Conservation (phyloP, 2,797 vertebrate genomes). For the Neosilurus hyrtlii region DNA sequence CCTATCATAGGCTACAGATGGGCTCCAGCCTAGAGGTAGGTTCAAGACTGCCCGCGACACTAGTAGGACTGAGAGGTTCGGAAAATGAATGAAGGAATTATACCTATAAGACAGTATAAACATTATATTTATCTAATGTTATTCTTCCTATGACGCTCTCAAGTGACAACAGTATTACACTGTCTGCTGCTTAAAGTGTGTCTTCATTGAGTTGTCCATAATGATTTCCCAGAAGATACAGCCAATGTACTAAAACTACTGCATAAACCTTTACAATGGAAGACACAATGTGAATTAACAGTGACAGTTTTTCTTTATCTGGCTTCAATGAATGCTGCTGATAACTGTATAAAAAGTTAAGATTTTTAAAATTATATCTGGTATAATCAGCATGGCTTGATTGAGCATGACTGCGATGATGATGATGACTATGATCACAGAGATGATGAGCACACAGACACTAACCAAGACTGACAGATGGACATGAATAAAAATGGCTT, state of each 20-base stretch:
- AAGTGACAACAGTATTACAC: slow-evolving; percentile 19
- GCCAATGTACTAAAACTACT: slow-evolving; percentile 32
- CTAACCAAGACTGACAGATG: background rate
- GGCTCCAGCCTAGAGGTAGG: no score
- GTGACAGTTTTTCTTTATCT: background rate
- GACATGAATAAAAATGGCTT: background rate
- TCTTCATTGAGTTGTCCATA: background rate
- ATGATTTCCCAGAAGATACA: slow-evolving; percentile 34
- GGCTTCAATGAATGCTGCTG: background rate
- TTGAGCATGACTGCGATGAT: background rate
- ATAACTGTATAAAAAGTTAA: background rate
- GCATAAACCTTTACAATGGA: slow-evolving; percentile 26
- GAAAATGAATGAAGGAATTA: background rate
- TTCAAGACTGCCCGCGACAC: no score
- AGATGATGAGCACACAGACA: background rate
- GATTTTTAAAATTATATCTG: background rate
- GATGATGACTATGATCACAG: background rate
- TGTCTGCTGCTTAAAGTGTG: slow-evolving; percentile 1
- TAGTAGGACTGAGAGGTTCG: no score
- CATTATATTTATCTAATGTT: background rate
- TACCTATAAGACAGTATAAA: background rate
- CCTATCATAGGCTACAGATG: no score
- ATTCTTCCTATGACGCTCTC: slow-evolving; percentile 4
- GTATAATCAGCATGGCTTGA: background rate
- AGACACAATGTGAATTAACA: background rate